These are phyloP conservation scores for Mormoops blainvillei DNA, from an alignment of 2,113 vertebrate genomes.

Conservation along the genomic window DNA sequence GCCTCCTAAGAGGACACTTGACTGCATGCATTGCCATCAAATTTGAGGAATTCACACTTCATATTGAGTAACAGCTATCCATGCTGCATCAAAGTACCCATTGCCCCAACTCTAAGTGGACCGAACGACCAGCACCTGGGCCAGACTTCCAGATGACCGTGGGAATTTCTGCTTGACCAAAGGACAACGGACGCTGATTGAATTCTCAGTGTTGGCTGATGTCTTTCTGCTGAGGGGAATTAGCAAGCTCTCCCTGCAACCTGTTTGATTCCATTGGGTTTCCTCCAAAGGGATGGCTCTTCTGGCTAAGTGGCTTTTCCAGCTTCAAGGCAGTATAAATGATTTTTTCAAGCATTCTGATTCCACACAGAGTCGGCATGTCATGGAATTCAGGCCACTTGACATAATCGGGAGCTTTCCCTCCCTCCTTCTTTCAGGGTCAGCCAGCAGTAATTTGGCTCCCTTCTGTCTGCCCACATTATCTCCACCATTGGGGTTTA, in stretches of 20 bases:
- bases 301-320: background rate
- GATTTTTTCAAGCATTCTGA: background rate
- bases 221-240: background rate
- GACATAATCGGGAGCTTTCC: background rate
- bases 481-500: background rate
- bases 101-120: background rate
- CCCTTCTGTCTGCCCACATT: background rate
- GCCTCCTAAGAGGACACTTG: background rate
- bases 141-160: background rate
- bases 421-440: background rate
- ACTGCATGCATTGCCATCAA: background rate
- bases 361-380: background rate
- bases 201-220: background rate
- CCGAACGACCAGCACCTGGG: background rate
- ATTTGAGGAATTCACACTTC: background rate
- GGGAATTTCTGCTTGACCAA: background rate
- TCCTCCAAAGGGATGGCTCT: background rate
- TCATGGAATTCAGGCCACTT: constrained; percentile 12
- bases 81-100: background rate
- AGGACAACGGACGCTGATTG: background rate
- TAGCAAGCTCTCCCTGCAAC: background rate
- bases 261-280: background rate
- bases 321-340: background rate
- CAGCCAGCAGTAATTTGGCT: constrained; percentile 14
- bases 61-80: background rate